Evolutionary conservation across 1,140 invertebrate species (phyloP), one percentile per base, ranked within the genome.

Genomic region (Elymnias hypermnestra): DNA sequence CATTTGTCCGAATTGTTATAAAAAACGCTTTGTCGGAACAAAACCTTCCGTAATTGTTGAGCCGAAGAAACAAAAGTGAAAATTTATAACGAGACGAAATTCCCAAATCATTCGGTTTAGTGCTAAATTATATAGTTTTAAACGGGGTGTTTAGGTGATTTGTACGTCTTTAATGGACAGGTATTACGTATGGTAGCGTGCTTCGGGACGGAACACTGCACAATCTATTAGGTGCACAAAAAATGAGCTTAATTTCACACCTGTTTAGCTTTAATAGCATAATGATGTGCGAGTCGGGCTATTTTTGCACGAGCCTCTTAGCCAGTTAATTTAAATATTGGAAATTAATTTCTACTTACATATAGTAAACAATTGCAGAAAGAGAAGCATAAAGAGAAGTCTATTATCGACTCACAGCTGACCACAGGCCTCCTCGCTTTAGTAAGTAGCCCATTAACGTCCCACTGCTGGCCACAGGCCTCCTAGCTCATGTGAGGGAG

Each of bases 211-310:
- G 61, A 68, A 65, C 66, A 72, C 58, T 76, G 58, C 53, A 53
- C 69, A 81, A 72, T 78, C 73, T 76, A 79, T 79, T 81, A 76
- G 72, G 60, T 33, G 63, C 53, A 68, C 69, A 83, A 84, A 82
- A 83, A 84, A 54, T 66, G 57, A 64, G 67, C 71, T 69, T 81
- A 83, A 84, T 83, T 84, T 84, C 72, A 83, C 78, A 84, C 81
- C 72, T 83, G 77, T 81, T 84, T 81, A 74, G 60, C 44, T 78
- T 77, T 79, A 83, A 82, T 81, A 68, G 61, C 58, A 75, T 81
- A 81, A 83, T 84, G 67, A 77, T 51, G 53, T 54, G 51, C 61
- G 60, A 58, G 69, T 64, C 56, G 63, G 53, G 57, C 53, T 36
- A 40, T 71, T 76, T 67, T 72, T 76, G 65, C 72, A 71, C 63